Conservation (phyloP, 2,797 vertebrate genomes). For the Cephalopachus bancanus region DNA sequence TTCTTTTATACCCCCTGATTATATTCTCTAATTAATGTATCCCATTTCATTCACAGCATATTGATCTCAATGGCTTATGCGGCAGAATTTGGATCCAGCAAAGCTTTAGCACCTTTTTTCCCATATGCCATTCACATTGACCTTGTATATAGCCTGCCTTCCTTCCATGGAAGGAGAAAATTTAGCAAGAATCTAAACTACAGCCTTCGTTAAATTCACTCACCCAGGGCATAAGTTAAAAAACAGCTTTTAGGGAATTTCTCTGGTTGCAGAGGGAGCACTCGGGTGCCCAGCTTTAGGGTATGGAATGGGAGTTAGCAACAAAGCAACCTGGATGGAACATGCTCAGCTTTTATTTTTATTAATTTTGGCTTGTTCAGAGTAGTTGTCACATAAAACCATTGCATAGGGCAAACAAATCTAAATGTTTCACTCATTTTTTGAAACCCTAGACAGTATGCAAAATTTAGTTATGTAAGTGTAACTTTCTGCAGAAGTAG, state of each 20-base stretch:
- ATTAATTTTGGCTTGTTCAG: conserved; percentile 26
- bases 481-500: not conserved
- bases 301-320: not conserved
- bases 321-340: not conserved
- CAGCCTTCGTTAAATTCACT: conserved; percentile 13
- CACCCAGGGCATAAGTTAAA: not conserved
- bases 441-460: not conserved
- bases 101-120: conserved; percentile 6
- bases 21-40: not conserved
- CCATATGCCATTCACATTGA: not conserved
- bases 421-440: not conserved
- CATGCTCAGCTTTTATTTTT: not conserved
- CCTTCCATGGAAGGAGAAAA: not conserved
- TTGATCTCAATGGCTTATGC: not conserved
- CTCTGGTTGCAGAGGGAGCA: not conserved
- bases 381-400: conserved; percentile 35
- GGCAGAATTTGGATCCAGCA: not conserved
- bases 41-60: not conserved
- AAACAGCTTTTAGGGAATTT: not conserved
- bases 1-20: not conserved
- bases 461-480: not conserved
- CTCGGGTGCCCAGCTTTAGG: not conserved
- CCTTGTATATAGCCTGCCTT: not conserved
- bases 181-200: conserved; percentile 18
- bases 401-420: not conserved